phyloP scores from a whole-genome alignment of 2,113 vertebrate genomes.

The Neodon shergylaensis region DNA sequence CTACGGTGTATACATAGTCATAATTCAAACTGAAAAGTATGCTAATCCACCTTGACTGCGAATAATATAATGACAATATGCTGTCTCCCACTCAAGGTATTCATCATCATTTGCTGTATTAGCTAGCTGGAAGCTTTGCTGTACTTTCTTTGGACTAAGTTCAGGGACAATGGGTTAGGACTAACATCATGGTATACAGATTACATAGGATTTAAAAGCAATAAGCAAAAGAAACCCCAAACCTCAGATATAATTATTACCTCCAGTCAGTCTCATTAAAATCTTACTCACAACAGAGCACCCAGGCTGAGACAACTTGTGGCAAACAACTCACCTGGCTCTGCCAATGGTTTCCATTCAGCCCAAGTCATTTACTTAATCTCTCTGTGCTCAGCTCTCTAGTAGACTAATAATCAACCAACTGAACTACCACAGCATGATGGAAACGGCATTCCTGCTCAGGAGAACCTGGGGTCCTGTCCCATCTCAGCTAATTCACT shows the following conservation, averaged over 20 bases:
- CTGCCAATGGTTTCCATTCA: neutral
- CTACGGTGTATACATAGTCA: neutral
- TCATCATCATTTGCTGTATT: neutral
- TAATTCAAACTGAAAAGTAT: neutral
- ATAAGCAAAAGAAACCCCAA: neutral
- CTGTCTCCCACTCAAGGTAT: neutral
- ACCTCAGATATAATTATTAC: neutral
- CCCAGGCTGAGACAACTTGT: neutral
- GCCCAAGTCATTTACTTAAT: slow-evolving; percentile 3
- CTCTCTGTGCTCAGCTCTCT: neutral
- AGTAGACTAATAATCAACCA: neutral
- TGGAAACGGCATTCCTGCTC: neutral
- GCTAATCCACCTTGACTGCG: neutral
- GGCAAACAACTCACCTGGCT: neutral
- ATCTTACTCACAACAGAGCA: neutral
- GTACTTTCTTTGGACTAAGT: neutral
- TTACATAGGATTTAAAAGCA: neutral
- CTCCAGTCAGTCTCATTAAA: neutral
- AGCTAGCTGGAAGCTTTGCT: neutral
- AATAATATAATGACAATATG: slow-evolving; percentile 20
- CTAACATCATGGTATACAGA: neutral
- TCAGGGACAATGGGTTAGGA: neutral
- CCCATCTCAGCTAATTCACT: neutral
- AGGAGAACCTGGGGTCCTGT: neutral
- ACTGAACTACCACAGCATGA: neutral